Evolutionary conservation across 2,888 invertebrate genomes (phyloP).

Genomic region (Osmoderma eremita): DNA sequence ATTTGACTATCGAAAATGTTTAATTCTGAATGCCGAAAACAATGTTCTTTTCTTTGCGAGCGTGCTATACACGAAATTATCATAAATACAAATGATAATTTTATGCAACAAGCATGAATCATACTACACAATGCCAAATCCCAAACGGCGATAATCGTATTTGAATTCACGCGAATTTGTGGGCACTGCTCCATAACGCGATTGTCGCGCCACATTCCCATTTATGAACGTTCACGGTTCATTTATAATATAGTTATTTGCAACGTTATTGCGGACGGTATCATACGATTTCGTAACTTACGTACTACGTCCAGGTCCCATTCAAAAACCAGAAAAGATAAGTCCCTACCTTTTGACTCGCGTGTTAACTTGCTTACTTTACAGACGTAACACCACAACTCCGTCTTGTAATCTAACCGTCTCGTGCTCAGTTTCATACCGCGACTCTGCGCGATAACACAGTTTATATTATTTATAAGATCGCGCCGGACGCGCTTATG

Average conservation of each 20-base stretch:
- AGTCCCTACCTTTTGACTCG: conserved; percentile 42
- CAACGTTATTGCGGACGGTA: conserved; percentile 2
- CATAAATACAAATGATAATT: too few species aligned
- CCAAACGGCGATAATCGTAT: too few species aligned
- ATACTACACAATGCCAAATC: too few species aligned
- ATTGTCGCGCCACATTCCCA: conserved; percentile 4
- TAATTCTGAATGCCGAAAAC: too few species aligned
- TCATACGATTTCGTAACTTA: neutral
- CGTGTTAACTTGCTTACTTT: conserved; percentile 7
- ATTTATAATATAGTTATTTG: conserved; percentile 17
- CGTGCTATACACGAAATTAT: too few species aligned
- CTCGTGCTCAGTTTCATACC: conserved; percentile 43
- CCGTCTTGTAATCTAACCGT: conserved; percentile 40
- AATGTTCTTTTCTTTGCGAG: too few species aligned
- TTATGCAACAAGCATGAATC: too few species aligned
- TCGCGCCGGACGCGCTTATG: conserved; percentile 35
- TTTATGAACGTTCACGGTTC: neutral
- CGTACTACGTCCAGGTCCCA: conserved; percentile 26
- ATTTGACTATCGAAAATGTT: too few species aligned
- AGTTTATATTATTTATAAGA: conserved; percentile 37
- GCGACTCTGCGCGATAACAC: conserved; percentile 42
- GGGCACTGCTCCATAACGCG: neutral
- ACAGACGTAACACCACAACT: conserved; percentile 28
- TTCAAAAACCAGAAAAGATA: conserved; percentile 36
- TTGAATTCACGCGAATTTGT: too few species aligned